Base-by-base conservation (phyloP, 2,888 invertebrate species). In the Phania funesta region DNA sequence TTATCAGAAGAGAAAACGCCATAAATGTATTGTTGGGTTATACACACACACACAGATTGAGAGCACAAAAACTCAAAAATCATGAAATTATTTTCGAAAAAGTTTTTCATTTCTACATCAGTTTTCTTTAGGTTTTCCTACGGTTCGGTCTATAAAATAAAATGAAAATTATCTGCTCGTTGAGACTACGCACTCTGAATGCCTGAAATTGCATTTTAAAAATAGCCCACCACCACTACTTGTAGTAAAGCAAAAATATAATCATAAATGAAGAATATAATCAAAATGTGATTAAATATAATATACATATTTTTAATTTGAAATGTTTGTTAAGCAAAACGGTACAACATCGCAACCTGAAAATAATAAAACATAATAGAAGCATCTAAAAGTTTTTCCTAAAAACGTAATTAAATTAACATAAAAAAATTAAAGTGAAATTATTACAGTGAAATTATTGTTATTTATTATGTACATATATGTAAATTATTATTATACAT, bases 151-250 rank as follows among this genome's bases (percentile, higher is more conserved):
- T 70, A 54, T 70, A 56, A 75, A 65, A 41, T 52, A 11, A 76
- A 79, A 77, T 76, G 54, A 75, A 77, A 83, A 56, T 54, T 67
- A 16, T 80, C 67, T 32, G 32, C 38, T 60, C 62, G 60, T 46
- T 16, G 24, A 38, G 71, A 68, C 81, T 65, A 80, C 75, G 76
- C 81, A 75, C 67, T 73, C 74, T 68, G 56, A 78, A 74, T 81
- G 83, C 79, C 83, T 81, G 73, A 79, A 79, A 81, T 83, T 81
- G 84, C 83, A 83, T 81, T 84, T 85, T 84, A 85, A 83, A 85
- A 85, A 85, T 85, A 85, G 84, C 48, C 62, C 65, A 60, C 50
- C 48, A 71, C 48, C 70, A 67, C 64, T 65, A 67, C 20, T 73
- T 67, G 64, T 79, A 60, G 44, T 73, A 58, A 65, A 79, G 44